Base-by-base conservation (phyloP, 1,140 invertebrate species). In the Drosophila insularis region DNA sequence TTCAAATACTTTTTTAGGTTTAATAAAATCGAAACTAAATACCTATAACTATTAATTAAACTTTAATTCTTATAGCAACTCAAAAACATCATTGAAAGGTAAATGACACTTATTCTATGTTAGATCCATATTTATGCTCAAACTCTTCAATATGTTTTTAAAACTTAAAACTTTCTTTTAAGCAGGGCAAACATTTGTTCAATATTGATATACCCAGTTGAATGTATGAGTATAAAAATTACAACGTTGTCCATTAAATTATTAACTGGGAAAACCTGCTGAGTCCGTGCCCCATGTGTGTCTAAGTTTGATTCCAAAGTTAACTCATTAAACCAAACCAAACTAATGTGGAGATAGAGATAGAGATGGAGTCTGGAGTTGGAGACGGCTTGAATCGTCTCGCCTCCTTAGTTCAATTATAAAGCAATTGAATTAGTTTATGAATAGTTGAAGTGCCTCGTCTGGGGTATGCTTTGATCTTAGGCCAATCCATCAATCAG, bases 341-440 rank as follows among this genome's bases (percentile, higher is more conserved):
- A 78, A 75, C 19, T 68, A 43, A 74, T 37, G 14, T 43, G 19
- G 60, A 69, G 37, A 37, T n/a, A 7, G 40, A 14, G n/a, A 17
- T 14, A 19, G 27, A 56, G 27, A 53, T 53, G 61, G 55, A 60
- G 60, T 60, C 27, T 50, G 59, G 55, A 10, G 32, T 11, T 19
- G 43, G 17, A 19, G 43, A 21, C n/a, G 50, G 35, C 53, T 63
- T 31, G 46, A 54, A 14, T 60, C 70, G 81, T 81, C 68, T 54
- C 76, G 82, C 71, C 82, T 87, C 67, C 80, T 89, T 87, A 82
- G 82, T 82, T 82, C 84, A 87, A 87, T 87, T 87, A 89, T 89
- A 87, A 89, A 89, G 71, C 82, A 87, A 87, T 87, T 87, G 82
- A 87, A 87, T 87, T 87, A 82, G 74, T 78, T 53, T 65, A 65